These are phyloP conservation scores for Vulpes lagopus DNA, from an alignment of 2,113 vertebrate genomes.

Conservation along the genomic window DNA sequence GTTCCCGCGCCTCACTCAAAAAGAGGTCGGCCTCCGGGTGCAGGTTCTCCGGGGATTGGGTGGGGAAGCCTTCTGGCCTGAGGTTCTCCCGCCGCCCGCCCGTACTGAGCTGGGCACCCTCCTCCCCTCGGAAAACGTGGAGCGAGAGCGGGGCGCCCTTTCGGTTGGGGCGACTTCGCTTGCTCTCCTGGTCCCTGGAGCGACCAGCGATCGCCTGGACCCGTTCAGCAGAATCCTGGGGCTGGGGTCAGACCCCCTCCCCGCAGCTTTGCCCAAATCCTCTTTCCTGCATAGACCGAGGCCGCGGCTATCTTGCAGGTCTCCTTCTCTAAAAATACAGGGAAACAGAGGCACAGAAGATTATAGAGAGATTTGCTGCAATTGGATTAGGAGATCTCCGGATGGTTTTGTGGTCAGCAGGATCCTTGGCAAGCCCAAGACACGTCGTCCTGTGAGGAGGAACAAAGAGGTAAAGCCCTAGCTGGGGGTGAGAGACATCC, in stretches of 20 bases:
- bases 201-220: not conserved
- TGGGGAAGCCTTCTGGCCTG: not conserved
- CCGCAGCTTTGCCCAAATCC: not conserved
- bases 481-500: not conserved
- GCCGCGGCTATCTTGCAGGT: not conserved
- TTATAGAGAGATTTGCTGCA: not conserved
- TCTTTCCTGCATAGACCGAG: not conserved
- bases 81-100: not conserved
- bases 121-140: accelerated
- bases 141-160: not conserved
- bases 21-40: not conserved
- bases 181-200: not conserved
- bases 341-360: not conserved
- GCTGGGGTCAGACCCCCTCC: not conserved
- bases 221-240: not conserved
- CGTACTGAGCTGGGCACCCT: not conserved
- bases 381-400: not conserved
- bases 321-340: not conserved
- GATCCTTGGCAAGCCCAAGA: not conserved
- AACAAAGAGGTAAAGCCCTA: not conserved
- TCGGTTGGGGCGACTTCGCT: not conserved
- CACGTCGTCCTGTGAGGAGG: not conserved
- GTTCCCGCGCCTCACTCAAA: not conserved
- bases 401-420: not conserved
- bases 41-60: not conserved